Evolutionary conservation across 2,888 invertebrate species (phyloP).

Genomic region (Pogonocherus hispidulus): DNA sequence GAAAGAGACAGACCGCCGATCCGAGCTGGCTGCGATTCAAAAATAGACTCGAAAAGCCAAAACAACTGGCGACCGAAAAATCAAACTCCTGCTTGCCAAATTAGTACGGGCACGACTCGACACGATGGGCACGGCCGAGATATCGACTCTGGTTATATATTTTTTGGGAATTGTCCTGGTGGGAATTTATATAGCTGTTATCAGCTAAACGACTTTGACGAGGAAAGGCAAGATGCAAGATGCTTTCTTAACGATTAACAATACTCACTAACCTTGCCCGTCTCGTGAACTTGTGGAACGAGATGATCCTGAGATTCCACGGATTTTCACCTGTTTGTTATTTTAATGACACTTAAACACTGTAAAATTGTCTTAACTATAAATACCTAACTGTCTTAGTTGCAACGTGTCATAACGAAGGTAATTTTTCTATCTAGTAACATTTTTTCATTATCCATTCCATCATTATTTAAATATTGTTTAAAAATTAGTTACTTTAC

Average conservation of each 20-base stretch:
- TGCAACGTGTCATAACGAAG: background rate
- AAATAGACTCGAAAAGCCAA: conserved; percentile 43
- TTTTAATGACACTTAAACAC: background rate
- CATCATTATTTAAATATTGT: too few species aligned
- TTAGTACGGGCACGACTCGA: conserved; percentile 49
- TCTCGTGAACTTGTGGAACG: background rate
- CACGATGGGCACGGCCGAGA: conserved; percentile 49
- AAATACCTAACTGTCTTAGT: background rate
- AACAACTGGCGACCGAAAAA: conserved; percentile 44
- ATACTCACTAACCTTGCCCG: conserved; percentile 4
- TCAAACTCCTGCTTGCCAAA: conserved; percentile 47
- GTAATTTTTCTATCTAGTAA: background rate
- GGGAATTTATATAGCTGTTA: conserved; percentile 58
- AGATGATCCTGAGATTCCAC: background rate
- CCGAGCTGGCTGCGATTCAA: conserved; percentile 12
- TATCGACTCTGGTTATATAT: conserved; percentile 56
- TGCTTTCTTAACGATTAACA: conserved; percentile 23
- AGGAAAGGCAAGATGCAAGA: conserved; percentile 47
- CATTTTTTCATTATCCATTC: too few species aligned
- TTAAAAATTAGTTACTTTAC: too few species aligned
- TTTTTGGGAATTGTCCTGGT: conserved; percentile 59
- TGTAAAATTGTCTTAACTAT: background rate
- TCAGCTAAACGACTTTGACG: conserved; percentile 49
- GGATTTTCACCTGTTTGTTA: background rate
- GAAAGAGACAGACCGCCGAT: background rate